Conservation (phyloP, 2,888 invertebrate species). For the Cosmia trapezina region DNA sequence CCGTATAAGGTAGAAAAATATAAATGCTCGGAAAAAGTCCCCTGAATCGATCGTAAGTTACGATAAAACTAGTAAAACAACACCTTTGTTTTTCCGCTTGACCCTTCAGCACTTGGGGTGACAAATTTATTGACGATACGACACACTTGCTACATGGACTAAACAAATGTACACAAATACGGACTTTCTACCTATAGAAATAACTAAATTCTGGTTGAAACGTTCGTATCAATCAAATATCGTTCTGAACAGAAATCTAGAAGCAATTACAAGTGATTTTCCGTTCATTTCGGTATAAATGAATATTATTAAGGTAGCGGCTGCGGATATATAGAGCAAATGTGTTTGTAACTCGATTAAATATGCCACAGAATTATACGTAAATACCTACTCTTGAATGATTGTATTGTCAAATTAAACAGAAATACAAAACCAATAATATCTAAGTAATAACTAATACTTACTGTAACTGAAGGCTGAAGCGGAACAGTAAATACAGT, state of each 20-base stretch:
- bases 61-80: constrained; percentile 62
- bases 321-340: constrained; percentile 30
- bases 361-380: constrained; percentile 15
- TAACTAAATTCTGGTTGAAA: not conserved
- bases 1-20: constrained; percentile 29
- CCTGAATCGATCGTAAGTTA: constrained; percentile 43
- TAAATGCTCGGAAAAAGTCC: constrained; percentile 33
- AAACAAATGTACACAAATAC: constrained; percentile 26
- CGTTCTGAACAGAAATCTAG: constrained; percentile 43
- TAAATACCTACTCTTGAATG: not conserved
- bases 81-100: constrained; percentile 63
- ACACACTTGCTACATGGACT: constrained; percentile 67
- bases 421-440: not conserved
- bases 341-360: constrained; percentile 45
- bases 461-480: not conserved
- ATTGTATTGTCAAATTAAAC: not conserved
- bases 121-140: constrained; percentile 66
- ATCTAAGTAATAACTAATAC: not conserved
- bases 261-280: constrained; percentile 51
- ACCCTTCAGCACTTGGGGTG: constrained; percentile 56
- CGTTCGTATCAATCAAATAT: constrained; percentile 50
- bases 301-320: constrained; percentile 62
- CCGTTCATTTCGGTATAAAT: constrained; percentile 52
- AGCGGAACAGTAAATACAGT: no score
- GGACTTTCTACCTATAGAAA: not conserved